Evolutionary conservation across 1,140 invertebrate genomes (phyloP), one percentile per base, ranked within the genome.

Genomic region (Pseudomyrmex concolor): DNA sequence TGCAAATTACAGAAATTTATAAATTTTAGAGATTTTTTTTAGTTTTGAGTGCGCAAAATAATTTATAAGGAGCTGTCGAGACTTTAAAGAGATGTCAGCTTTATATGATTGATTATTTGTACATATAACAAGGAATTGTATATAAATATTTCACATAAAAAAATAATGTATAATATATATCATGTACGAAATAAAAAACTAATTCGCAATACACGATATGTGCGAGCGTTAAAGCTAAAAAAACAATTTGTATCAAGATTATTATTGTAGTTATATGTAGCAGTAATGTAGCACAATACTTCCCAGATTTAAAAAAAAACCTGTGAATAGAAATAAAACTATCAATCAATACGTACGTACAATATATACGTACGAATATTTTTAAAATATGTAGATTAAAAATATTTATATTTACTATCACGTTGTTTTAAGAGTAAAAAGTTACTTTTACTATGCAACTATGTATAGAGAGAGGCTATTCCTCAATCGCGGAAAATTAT

Each of bases 81-180:
- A 50, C 22, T 50, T 45, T 54, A 10, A 48, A 84, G 43, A 19
- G n/a, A 34, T 13, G 22, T 8, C 25, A n/a, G 64, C 55, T 62
- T 43, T 25, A 64, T 76, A 34, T 77, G 13, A 76, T 64, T n/a
- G n/a, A n/a, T 70, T 59, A 72, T 84, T 80, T 88, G 86, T 88
- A 88, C 22, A 88, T 88, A 88, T 84, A 59, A 78, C 48, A 45
- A 87, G 54, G 80, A 17, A 84, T 81, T 88, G 86, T 88, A 88
- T 82, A 34, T 34, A 34, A 5, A 34, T 34, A 84, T 88, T 88
- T 88, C 86, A 13, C 74, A 84, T 84, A 81, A 74, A 34, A 34
- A 34, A 64, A 87, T 66, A 54, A 84, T 51, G 83, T 71, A 59
- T 62, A 13, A 59, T 86, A 63, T 86, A 71, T 85, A 57, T 62